Percentiles rank a stretch among this genome's conserved stretches.
Evolutionary conservation across 64 coral and sea anemone species (phyloP).

Genomic region (Pachyseris speciosa): DNA sequence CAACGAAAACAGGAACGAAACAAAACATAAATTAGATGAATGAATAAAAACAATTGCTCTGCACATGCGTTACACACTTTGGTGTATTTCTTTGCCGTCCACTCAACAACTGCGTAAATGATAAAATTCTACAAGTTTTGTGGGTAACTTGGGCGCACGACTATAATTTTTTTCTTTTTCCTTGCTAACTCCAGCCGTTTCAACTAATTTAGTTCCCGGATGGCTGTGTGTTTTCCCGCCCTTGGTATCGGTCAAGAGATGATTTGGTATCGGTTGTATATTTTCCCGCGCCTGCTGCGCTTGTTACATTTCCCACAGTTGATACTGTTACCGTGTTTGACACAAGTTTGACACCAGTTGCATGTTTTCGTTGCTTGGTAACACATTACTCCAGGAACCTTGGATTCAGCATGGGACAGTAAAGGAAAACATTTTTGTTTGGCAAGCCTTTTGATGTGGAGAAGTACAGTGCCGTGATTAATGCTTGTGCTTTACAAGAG

Average conservation of each 20-base stretch:
- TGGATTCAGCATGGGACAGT: conserved; percentile 99
- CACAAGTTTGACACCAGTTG: neutral
- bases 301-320: neutral
- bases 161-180: too few species aligned
- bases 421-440: conserved; percentile 96
- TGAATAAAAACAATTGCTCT: too few species aligned
- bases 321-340: neutral
- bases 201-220: too few species aligned
- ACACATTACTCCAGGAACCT: conserved; percentile 60
- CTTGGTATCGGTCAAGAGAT: neutral
- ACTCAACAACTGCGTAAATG: too few species aligned
- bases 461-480: conserved; percentile 84
- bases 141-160: too few species aligned
- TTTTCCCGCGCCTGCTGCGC: neutral
- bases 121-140: too few species aligned
- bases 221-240: neutral
- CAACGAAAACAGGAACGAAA: too few species aligned
- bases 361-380: neutral
- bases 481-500: conserved; percentile 91
- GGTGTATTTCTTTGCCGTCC: too few species aligned
- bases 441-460: conserved; percentile 84
- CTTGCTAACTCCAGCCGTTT: too few species aligned
- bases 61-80: too few species aligned
- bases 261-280: neutral
- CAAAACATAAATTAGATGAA: too few species aligned